These are phyloP conservation scores for Daktulosphaira vitifoliae DNA, from an alignment of 1,140 invertebrate species.

Conservation along the genomic window DNA sequence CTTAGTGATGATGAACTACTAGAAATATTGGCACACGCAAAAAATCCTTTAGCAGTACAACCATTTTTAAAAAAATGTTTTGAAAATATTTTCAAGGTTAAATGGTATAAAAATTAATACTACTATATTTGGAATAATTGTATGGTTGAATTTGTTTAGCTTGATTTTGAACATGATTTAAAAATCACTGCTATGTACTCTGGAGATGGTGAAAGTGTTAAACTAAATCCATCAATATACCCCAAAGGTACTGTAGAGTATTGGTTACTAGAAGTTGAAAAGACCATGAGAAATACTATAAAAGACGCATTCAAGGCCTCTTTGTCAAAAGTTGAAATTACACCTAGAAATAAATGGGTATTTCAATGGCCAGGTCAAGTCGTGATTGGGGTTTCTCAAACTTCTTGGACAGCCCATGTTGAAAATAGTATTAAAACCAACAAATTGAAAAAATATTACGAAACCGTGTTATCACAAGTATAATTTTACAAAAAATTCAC, in stretches of 20 bases:
- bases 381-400: slow-evolving; percentile 71
- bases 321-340: slow-evolving; percentile 60
- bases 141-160: slow-evolving; percentile 45
- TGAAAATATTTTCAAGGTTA: slow-evolving; percentile 59
- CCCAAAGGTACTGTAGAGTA: slow-evolving; percentile 80
- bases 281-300: slow-evolving; percentile 68
- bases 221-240: slow-evolving; percentile 52
- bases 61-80: slow-evolving; percentile 83
- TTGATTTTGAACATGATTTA: no score
- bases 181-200: slow-evolving; percentile 80
- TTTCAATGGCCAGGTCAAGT: slow-evolving; percentile 52
- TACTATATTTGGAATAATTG: slow-evolving; percentile 13
- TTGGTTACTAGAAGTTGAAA: slow-evolving; percentile 79
- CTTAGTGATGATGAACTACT: slow-evolving; percentile 94
- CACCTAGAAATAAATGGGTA: slow-evolving; percentile 54
- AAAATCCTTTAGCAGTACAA: slow-evolving; percentile 88
- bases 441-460: slow-evolving; percentile 44
- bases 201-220: slow-evolving; percentile 71
- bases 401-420: slow-evolving; percentile 40
- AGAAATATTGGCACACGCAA: slow-evolving; percentile 93
- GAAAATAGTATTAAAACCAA: slow-evolving; percentile 68
- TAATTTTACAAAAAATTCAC: neutral
- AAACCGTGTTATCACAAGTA: slow-evolving; percentile 19
- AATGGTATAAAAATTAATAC: slow-evolving; percentile 32
- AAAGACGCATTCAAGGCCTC: slow-evolving; percentile 44